Percentiles rank a stretch among this genome's conserved stretches.
Evolutionary conservation across 2,888 invertebrate genomes (phyloP).

Genomic region (Drosophila affinis): DNA sequence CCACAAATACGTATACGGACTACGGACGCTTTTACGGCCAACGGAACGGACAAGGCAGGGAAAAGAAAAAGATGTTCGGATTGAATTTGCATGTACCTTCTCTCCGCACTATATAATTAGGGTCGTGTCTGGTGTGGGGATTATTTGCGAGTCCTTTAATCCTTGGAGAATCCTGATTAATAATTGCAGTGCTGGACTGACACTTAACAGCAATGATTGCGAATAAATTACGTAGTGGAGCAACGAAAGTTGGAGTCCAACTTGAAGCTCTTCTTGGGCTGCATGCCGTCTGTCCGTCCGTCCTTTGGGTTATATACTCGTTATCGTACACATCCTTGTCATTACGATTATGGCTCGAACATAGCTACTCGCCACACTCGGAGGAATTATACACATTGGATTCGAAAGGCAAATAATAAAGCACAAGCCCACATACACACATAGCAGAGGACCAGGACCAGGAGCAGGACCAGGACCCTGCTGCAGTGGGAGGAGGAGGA

Average conservation of each 20-base stretch:
- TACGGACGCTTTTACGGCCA: not conserved
- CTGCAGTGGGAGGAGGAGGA: not conserved
- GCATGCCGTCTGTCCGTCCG: not conserved
- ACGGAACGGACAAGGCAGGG: not conserved
- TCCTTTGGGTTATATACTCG: conserved; percentile 10
- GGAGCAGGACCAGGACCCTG: not conserved
- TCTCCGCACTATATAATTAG: conserved; percentile 29
- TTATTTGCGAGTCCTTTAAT: conserved; percentile 2
- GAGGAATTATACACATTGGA: conserved; percentile 52
- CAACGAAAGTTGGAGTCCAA: not conserved
- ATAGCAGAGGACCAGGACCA: not conserved
- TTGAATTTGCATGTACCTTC: conserved; percentile 15
- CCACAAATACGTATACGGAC: no score
- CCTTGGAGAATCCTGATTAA: conserved; percentile 34
- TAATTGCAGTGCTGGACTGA: conserved; percentile 40
- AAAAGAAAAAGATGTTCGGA: not conserved
- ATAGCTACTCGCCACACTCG: conserved; percentile 55
- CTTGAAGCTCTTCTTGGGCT: conserved; percentile 12
- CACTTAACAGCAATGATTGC: conserved; percentile 42
- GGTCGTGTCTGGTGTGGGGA: not conserved
- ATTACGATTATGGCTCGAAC: conserved; percentile 32
- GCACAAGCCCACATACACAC: conserved; percentile 20
- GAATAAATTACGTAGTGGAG: conserved; percentile 19
- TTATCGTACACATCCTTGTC: conserved; percentile 10
- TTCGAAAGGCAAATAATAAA: conserved; percentile 48